These are phyloP conservation scores for Pemphredon lugubris DNA, from an alignment of 2,888 invertebrate species.

Conservation along the genomic window DNA sequence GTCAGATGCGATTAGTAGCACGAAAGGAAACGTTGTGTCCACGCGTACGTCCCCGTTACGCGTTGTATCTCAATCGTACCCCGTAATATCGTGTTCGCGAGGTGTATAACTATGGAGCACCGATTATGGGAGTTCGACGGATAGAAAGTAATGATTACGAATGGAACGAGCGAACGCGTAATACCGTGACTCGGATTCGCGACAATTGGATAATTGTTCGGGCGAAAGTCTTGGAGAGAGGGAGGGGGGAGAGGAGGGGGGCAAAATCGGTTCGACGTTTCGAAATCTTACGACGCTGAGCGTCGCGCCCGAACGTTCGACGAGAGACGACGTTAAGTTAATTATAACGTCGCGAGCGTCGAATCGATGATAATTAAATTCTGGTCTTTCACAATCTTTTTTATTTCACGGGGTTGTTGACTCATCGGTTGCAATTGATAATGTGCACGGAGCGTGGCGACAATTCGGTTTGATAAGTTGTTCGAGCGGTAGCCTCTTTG, in stretches of 20 bases:
- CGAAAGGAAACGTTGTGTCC: slow-evolving; percentile 33
- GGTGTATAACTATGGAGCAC: background rate
- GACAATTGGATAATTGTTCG: background rate
- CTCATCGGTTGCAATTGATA: too few relatives aligned
- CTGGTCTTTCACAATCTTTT: too few relatives aligned
- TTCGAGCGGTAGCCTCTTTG: too few relatives aligned
- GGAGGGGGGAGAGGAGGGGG: background rate
- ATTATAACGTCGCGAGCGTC: too few relatives aligned
- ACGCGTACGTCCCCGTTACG: slow-evolving; percentile 4
- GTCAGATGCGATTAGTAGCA: slow-evolving; percentile 21
- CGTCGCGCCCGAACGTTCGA: too few relatives aligned
- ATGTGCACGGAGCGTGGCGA: too few relatives aligned
- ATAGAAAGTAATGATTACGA: background rate
- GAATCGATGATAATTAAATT: too few relatives aligned
- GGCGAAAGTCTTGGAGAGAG: background rate
- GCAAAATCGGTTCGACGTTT: background rate
- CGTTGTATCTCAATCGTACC: slow-evolving; percentile 21
- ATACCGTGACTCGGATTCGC: background rate
- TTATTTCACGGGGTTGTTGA: too few relatives aligned
- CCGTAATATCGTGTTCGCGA: slow-evolving; percentile 11
- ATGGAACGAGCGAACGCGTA: background rate
- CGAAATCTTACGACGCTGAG: too few relatives aligned
- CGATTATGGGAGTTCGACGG: background rate
- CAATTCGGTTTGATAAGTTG: too few relatives aligned
- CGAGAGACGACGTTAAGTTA: too few relatives aligned